Base-by-base conservation (phyloP, 1,140 invertebrate genomes). In the Bombus pascuorum region DNA sequence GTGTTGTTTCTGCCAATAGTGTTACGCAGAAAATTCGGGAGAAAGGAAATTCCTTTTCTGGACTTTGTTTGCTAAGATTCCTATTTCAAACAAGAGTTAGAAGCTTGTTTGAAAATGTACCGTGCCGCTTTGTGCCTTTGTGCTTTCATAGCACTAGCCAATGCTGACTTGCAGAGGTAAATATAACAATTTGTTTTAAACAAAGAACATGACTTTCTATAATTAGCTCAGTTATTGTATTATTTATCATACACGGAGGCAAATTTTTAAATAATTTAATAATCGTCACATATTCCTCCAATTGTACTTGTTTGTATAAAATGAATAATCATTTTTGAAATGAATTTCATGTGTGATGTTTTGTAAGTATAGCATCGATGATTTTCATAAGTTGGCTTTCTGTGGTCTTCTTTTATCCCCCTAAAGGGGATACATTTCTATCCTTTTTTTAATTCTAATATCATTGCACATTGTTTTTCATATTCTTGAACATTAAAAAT, bases 91-190 rank as follows among this genome's bases (percentile, higher is more conserved):
- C 15, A 53, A 13, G 22, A 15, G 44, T 34, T n/a, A 18, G 25
- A 28, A 77, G 65, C 4, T 68, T 86, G 4, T 6, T 6, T 22
- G 34, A 91, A 87, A 66, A 93, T 93, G 93, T 87, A 85, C 73
- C 88, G 90, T 13, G 8, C 90, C 47, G 25, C 89, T 28, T 28
- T 91, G 22, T 37, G 66, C 15, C n/a, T 89, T 28, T 62, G 88
- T 10, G 76, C 86, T n/a, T 32, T 86, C 9, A 39, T 87, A 28
- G 81, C 91, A 28, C 47, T 93, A 10, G 42, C 73, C 8, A 90
- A 83, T 62, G 90, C 89, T 6, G 12, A 89, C 15, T 15, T 93
- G 0, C 32, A 87, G 3, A 92, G 92, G 93, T 93, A 86, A 92
- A 82, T 66, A 79, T 47, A 80, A 53, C 53, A 72, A 28, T 62